Base-by-base conservation (phyloP, 2,888 invertebrate species). In the Saturnia japonica region DNA sequence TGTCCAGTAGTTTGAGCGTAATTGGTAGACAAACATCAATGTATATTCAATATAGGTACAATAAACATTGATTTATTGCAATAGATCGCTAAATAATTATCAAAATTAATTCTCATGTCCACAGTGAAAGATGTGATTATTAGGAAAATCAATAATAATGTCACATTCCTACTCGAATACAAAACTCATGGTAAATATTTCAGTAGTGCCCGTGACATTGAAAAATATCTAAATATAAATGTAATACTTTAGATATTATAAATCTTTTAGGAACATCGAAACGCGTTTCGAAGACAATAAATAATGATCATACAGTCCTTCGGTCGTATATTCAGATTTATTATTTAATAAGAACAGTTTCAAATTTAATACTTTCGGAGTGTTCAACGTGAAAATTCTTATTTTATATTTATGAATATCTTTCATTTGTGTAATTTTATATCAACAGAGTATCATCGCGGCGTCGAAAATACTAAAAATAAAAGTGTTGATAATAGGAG, bases 191-290 rank as follows among this genome's bases (percentile, higher is more conserved):
- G 62, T 9, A 62, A 34, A 40, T 40, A n/a, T 64, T 64, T 40
- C n/a, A 64, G 40, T 28, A 72, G 43, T 68, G 70, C 60, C 75
- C 76, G 72, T 77, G 78, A 78, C 78, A 79, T 76, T 80, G 77
- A 76, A 73, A 73, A 72, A 75, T 72, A 57, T 72, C 70, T 74
- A 75, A 78, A 78, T 64, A 62, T 25, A n/a, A 78, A 76, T 74
- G 71, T 69, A 71, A 67, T 70, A 68, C 64, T 71, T 62, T 57
- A 40, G 40, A 40, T 42, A 66, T 60, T 43, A 74, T 74, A 76
- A 71, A 75, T 73, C 68, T 72, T 66, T 34, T 64, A 40, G 45
- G 67, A 66, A 70, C 73, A 67, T 70, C 69, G 74, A 71, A 74
- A 74, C 73, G 69, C 72, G 70, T 71, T 72, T 68, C 47, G 43